phyloP scores from a whole-genome alignment of 1,140 invertebrate species.

The silkworm (Bombyx mori) region ASM3026992v2 NC_085124.1:5690501-5691000 shows the following conservation, averaged over 20 bases:
- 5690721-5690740: slow-evolving; percentile 36
- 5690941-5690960: slow-evolving; percentile 46
- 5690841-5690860: slow-evolving; percentile 28
- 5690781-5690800: slow-evolving; percentile 60
- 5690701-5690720: slow-evolving; percentile 65
- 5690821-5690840: slow-evolving; percentile 39
- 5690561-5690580: slow-evolving; percentile 61
- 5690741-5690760: slow-evolving; percentile 55
- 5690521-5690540: slow-evolving; percentile 59
- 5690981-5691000: slow-evolving; percentile 49
- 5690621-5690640: slow-evolving; percentile 61
- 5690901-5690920: slow-evolving; percentile 37
- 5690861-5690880: slow-evolving; percentile 57
- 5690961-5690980: slow-evolving; percentile 30
- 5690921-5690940: slow-evolving; percentile 32
- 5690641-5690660: slow-evolving; percentile 49
- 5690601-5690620: slow-evolving; percentile 64
- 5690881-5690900: slow-evolving; percentile 60
- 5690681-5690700: slow-evolving; percentile 66
- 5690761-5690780: slow-evolving; percentile 64
- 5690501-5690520: slow-evolving; percentile 66
- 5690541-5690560: slow-evolving; percentile 51
- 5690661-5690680: slow-evolving; percentile 63
- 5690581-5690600: slow-evolving; percentile 50
- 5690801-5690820: slow-evolving; percentile 41